Evolutionary conservation across 2,797 vertebrate genomes (phyloP).

Genomic region (Sternarchorhynchus goeldii): DNA sequence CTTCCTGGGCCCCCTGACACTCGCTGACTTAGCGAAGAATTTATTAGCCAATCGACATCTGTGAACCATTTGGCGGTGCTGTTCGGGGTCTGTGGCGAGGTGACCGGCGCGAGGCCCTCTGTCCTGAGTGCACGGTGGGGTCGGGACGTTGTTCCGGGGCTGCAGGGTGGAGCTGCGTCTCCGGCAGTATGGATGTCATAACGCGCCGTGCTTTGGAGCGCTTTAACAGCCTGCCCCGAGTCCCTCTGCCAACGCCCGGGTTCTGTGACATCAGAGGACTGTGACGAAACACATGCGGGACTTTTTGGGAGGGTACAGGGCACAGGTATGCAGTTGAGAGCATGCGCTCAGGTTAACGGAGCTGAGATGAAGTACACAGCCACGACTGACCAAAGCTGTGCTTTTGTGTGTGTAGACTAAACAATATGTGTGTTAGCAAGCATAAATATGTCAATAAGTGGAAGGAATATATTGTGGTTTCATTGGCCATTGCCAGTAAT

Average conservation of each 20-base stretch:
- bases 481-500: not conserved
- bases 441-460: not conserved
- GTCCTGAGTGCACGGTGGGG: constrained; percentile 48
- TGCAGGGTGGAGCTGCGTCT: constrained; percentile 47
- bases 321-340: no score
- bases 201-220: constrained; percentile 61
- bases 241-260: constrained; percentile 21
- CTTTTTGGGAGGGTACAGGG: constrained; percentile 1
- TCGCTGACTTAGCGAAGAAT: constrained; percentile 66
- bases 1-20: constrained; percentile 22
- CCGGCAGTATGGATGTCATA: constrained; percentile 58
- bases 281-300: not conserved
- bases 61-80: constrained; percentile 71
- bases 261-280: constrained; percentile 27
- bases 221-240: constrained; percentile 57
- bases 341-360: not conserved
- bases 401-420: not conserved
- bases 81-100: constrained; percentile 64
- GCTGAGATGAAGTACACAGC: no score
- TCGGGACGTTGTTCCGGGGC: constrained; percentile 60
- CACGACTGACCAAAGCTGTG: not conserved
- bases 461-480: not conserved
- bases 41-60: constrained; percentile 74
- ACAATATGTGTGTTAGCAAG: constrained; percentile 1
- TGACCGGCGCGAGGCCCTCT: constrained; percentile 60